phyloP scores from a whole-genome alignment of 1,140 invertebrate species.

The Hylaeus anthracinus region DNA sequence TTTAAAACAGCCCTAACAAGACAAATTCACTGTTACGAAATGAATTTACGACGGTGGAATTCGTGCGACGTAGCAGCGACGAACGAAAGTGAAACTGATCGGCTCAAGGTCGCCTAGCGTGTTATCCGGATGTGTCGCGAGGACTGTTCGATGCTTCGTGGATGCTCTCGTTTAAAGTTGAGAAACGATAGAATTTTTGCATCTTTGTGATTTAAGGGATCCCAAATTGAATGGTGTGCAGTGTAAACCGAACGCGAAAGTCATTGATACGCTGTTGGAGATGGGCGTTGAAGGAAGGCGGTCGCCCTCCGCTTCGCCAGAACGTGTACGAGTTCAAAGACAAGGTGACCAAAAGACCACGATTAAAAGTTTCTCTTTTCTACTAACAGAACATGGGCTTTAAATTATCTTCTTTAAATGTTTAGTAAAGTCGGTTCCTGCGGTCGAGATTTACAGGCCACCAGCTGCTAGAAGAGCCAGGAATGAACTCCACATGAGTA shows the following conservation, averaged over 20 bases:
- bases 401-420: not conserved
- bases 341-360: conserved; percentile 62
- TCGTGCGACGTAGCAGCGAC: conserved; percentile 7
- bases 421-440: conserved; percentile 72
- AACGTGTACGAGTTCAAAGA: conserved; percentile 68
- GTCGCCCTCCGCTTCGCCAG: conserved; percentile 68
- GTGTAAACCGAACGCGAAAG: conserved; percentile 39
- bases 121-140: not conserved
- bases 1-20: not conserved
- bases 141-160: not conserved
- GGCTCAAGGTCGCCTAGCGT: conserved; percentile 25
- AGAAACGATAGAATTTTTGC: not conserved
- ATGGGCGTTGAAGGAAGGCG: conserved; percentile 74
- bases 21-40: conserved; percentile 32
- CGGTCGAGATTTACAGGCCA: conserved; percentile 77
- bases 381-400: not conserved
- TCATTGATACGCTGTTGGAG: conserved; percentile 17
- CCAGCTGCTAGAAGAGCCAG: conserved; percentile 73
- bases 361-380: not conserved
- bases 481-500: conserved; percentile 30
- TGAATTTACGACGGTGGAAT: conserved; percentile 11
- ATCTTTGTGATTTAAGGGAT: conserved; percentile 49
- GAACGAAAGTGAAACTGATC: conserved; percentile 48
- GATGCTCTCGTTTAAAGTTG: not conserved
- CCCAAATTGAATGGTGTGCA: conserved; percentile 71